Conservation (phyloP, 2,113 vertebrate genomes). For the Tychaedon coryphoeus region DNA sequence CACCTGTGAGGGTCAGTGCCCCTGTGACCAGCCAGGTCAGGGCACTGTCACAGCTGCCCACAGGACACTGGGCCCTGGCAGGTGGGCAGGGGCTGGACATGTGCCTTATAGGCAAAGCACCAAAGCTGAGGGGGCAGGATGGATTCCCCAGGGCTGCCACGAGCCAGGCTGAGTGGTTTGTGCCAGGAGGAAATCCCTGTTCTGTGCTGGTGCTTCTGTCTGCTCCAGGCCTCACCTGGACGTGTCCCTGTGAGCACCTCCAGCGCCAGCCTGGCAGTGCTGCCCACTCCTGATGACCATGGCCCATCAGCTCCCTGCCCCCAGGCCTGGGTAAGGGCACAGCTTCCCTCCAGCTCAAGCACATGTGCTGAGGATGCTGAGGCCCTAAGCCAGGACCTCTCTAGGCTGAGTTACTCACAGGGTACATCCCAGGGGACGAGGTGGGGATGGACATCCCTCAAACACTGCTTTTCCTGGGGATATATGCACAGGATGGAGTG, state of each 20-base stretch:
- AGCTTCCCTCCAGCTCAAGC: neutral
- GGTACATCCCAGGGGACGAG: neutral
- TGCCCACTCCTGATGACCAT: neutral
- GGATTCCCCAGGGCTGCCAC: neutral
- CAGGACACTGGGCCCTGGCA: neutral
- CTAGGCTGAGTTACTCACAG: neutral
- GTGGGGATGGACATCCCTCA: neutral
- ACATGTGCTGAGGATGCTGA: neutral
- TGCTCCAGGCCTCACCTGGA: neutral
- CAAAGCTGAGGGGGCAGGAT: neutral
- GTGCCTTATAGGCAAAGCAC: neutral
- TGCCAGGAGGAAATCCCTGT: neutral
- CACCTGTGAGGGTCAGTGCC: neutral
- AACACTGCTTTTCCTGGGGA: neutral
- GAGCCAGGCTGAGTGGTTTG: neutral
- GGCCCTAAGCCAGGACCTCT: neutral
- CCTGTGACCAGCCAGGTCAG: neutral
- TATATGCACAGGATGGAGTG: neutral
- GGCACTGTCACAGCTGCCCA: accelerated
- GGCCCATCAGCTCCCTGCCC: neutral
- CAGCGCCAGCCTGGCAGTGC: accelerated
- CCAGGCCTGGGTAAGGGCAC: neutral
- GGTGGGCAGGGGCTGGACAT: neutral
- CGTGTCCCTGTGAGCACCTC: accelerated
- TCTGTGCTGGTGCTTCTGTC: neutral